Conservation (phyloP, 2,888 invertebrate genomes). For the Beris chalybata region DNA sequence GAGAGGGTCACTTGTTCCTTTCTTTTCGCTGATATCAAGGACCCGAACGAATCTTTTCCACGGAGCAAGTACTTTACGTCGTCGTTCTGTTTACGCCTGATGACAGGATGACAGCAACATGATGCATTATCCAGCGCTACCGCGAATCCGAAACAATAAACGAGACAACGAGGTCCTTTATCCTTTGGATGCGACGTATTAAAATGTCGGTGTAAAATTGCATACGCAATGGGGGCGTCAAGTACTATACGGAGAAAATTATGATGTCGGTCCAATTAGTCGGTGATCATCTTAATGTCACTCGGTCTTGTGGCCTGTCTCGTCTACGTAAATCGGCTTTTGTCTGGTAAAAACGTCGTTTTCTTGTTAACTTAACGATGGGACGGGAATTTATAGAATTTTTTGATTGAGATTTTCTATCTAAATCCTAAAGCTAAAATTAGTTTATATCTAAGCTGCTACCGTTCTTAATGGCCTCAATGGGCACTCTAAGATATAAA, state of each 20-base stretch:
- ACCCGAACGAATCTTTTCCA: no score
- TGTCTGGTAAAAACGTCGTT: neutral
- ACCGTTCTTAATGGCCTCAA: no score
- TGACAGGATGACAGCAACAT: constrained; percentile 31
- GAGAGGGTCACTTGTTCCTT: no score
- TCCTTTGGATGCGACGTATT: no score
- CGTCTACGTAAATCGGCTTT: constrained; percentile 6
- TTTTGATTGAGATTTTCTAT: no score
- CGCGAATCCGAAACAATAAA: constrained; percentile 8
- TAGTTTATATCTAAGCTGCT: no score
- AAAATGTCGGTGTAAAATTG: constrained; percentile 15
- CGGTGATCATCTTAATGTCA: constrained; percentile 33
- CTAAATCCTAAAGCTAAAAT: no score
- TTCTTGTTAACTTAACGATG: no score
- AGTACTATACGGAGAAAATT: constrained; percentile 21
- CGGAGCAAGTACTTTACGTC: constrained; percentile 12
- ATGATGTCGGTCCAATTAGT: constrained; percentile 30
- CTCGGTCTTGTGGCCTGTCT: constrained; percentile 18
- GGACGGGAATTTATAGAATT: no score
- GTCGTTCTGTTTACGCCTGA: constrained; percentile 6
- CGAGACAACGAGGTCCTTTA: no score
- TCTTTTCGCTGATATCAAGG: no score
- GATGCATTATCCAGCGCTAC: constrained; percentile 17
- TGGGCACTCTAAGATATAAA: no score
- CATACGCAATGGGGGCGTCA: constrained; percentile 18